phyloP scores from a whole-genome alignment of 2,797 vertebrate species.

The Falco novaeseelandiae region DNA sequence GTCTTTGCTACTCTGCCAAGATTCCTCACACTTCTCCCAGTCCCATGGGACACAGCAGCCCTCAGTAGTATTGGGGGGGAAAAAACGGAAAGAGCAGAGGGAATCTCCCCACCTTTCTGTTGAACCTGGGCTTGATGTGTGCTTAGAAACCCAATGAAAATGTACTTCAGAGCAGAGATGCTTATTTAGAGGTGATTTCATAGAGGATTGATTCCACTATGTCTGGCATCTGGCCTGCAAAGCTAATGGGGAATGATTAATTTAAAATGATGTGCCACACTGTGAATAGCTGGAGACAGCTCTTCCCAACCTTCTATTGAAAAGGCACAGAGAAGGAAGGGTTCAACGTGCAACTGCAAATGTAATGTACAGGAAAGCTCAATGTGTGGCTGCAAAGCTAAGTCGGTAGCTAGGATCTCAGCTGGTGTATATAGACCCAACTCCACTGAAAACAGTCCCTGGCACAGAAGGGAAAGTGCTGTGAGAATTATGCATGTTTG shows the following conservation, averaged over 20 bases:
- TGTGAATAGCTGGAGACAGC: neutral
- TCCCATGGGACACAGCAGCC: neutral
- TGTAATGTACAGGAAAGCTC: neutral
- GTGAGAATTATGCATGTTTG: neutral
- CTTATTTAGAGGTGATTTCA: neutral
- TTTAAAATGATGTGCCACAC: neutral
- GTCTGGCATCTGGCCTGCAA: neutral
- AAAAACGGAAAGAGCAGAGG: neutral
- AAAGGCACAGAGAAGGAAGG: neutral
- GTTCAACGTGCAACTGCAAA: neutral
- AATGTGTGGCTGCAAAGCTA: neutral
- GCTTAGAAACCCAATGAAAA: neutral
- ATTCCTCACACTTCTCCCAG: neutral
- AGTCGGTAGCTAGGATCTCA: neutral
- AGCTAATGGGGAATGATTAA: neutral
- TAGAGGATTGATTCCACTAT: neutral
- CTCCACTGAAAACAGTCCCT: neutral
- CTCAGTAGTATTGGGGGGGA: neutral
- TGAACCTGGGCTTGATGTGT: neutral
- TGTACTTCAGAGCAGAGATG: neutral
- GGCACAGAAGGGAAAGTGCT: neutral
- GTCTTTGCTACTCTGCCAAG: neutral
- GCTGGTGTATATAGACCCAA: neutral
- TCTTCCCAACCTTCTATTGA: neutral
- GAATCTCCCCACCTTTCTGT: neutral